phyloP scores from a whole-genome alignment of 1,140 invertebrate genomes.

The Diorhabda carinulata region DNA sequence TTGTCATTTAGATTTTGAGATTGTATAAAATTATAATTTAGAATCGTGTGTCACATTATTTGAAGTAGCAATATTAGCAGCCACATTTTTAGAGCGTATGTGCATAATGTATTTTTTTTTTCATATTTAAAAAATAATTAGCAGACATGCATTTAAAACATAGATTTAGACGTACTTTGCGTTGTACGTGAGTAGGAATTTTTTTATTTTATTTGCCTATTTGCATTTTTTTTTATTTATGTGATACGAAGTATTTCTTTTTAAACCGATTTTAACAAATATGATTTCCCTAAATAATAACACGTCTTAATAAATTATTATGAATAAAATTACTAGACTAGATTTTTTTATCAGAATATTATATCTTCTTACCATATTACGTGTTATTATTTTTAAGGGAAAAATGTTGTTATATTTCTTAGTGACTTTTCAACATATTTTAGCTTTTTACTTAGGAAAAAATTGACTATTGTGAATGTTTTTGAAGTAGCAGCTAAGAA shows the following conservation, averaged over 20 bases:
- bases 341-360: background rate
- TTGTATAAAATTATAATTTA: no score
- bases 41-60: slow-evolving; percentile 22
- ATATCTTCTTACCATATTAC: background rate
- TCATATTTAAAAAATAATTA: slow-evolving; percentile 23
- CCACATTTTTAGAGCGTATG: slow-evolving; percentile 26
- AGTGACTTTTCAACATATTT: slow-evolving; percentile 26
- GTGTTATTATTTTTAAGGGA: slow-evolving; percentile 6
- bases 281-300: background rate
- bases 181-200: slow-evolving; percentile 38
- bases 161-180: slow-evolving; percentile 34
- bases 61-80: slow-evolving; percentile 9
- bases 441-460: slow-evolving; percentile 26
- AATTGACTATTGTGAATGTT: slow-evolving; percentile 1
- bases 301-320: background rate
- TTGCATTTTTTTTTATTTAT: slow-evolving; percentile 31
- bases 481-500: background rate
- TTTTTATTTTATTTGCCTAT: slow-evolving; percentile 37
- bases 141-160: slow-evolving; percentile 34
- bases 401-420: slow-evolving; percentile 11
- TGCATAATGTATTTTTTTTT: slow-evolving; percentile 25
- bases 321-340: no score
- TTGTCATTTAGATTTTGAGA: no score
- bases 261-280: background rate
- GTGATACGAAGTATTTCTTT: background rate